Evolutionary conservation across 2,797 vertebrate species (phyloP).

Genomic region (Nannoperca obscura): DNA sequence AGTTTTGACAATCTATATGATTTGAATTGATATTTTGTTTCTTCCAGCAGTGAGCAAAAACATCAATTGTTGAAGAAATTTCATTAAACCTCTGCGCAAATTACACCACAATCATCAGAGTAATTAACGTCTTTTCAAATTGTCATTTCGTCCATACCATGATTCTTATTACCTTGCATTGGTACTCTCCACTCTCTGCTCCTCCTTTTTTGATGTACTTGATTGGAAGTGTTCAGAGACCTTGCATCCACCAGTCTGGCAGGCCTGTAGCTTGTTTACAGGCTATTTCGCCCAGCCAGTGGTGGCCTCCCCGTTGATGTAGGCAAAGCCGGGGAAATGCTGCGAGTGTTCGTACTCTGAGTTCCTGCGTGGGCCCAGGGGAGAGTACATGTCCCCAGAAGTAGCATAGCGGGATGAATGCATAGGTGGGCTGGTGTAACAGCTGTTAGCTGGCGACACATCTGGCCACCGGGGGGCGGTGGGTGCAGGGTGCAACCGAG

Average conservation of each 20-base stretch:
- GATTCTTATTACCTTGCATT: slow-evolving; percentile 47
- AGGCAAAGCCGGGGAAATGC: slow-evolving; percentile 99
- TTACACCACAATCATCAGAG: slow-evolving; percentile 48
- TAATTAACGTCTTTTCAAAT: slow-evolving; percentile 55
- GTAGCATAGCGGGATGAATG: slow-evolving; percentile 93
- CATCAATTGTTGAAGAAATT: slow-evolving; percentile 38
- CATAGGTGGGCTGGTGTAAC: slow-evolving; percentile 95
- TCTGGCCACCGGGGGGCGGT: slow-evolving; percentile 97
- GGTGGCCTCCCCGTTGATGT: slow-evolving; percentile 97
- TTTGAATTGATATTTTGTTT: slow-evolving; percentile 35
- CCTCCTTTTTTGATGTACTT: slow-evolving; percentile 36
- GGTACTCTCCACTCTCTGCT: slow-evolving; percentile 42
- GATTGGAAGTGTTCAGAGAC: slow-evolving; percentile 58
- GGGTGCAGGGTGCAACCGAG: slow-evolving; percentile 93
- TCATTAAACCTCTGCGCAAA: slow-evolving; percentile 44
- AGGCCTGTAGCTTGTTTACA: slow-evolving; percentile 32
- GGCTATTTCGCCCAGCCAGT: slow-evolving; percentile 96
- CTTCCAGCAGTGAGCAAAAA: slow-evolving; percentile 42
- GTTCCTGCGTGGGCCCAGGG: slow-evolving; percentile 93
- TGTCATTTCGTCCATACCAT: slow-evolving; percentile 50
- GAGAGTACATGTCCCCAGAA: slow-evolving; percentile 94
- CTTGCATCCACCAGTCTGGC: slow-evolving; percentile 40
- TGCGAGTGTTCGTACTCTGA: slow-evolving; percentile 99
- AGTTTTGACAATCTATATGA: slow-evolving; percentile 61
- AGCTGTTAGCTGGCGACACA: slow-evolving; percentile 92